These are phyloP conservation scores for Passer montanus DNA, from an alignment of 2,113 vertebrate species.

Conservation along the genomic window DNA sequence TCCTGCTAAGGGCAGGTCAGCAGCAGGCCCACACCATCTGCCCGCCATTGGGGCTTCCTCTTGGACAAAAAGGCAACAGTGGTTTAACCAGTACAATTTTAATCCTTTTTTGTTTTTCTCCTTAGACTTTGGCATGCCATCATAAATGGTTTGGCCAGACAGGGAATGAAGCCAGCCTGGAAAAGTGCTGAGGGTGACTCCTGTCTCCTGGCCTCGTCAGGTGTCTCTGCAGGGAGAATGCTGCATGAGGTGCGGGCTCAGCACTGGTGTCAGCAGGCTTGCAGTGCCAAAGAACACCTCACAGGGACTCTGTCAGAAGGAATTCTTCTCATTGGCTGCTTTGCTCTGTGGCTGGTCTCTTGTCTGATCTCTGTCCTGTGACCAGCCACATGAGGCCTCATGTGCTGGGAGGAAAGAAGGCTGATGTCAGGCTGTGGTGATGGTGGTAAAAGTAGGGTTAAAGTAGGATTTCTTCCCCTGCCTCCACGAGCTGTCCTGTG, in stretches of 20 bases:
- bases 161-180: background rate
- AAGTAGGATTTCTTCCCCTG: background rate
- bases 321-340: background rate
- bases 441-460: background rate
- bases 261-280: background rate
- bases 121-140: background rate
- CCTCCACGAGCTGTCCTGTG: background rate
- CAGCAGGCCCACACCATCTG: background rate
- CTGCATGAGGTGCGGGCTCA: accelerated
- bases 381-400: background rate
- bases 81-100: background rate
- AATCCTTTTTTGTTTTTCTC: background rate
- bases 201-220: background rate
- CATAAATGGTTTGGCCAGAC: background rate
- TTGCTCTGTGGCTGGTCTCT: background rate
- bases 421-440: background rate
- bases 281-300: accelerated
- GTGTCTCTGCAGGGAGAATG: background rate
- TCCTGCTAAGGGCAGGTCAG: background rate
- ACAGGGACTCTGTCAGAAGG: background rate
- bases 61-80: background rate
- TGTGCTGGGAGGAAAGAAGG: background rate
- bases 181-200: background rate
- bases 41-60: background rate
- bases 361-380: background rate